Percentiles rank a stretch among this genome's conserved stretches.
These are phyloP conservation scores for Phengaris arion DNA, from an alignment of 2,888 invertebrate species.

Conservation along the genomic window DNA sequence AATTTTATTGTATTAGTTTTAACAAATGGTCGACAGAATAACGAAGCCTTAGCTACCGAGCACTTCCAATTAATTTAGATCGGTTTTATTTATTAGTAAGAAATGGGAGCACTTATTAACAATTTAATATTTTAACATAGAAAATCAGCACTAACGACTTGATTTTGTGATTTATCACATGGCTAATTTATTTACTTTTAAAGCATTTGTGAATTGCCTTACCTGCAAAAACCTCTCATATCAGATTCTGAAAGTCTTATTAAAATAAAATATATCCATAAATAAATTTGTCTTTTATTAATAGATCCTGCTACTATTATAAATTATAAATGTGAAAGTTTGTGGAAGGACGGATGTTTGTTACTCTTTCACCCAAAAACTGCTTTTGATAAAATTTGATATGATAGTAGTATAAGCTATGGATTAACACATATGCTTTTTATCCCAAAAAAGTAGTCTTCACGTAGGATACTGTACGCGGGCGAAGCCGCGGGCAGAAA, in stretches of 20 bases:
- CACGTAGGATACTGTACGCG: too few relatives aligned
- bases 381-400: too few relatives aligned
- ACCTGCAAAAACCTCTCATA: slow-evolving; percentile 67
- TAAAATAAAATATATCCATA: slow-evolving; percentile 72
- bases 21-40: slow-evolving; percentile 44
- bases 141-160: slow-evolving; percentile 52
- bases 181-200: slow-evolving; percentile 69
- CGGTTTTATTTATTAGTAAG: slow-evolving; percentile 16
- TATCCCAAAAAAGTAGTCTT: too few relatives aligned
- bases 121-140: slow-evolving; percentile 55
- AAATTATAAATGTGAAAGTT: too few relatives aligned
- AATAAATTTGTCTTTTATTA: slow-evolving; percentile 42
- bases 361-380: too few relatives aligned
- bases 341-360: too few relatives aligned
- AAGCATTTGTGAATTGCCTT: slow-evolving; percentile 71
- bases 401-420: too few relatives aligned
- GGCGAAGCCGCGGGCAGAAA: too few relatives aligned
- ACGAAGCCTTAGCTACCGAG: slow-evolving; percentile 44
- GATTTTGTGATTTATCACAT: slow-evolving; percentile 53
- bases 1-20: slow-evolving; percentile 41
- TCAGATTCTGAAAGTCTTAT: slow-evolving; percentile 75
- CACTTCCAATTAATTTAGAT: background rate
- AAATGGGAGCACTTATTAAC: slow-evolving; percentile 58
- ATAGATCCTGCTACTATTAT: too few relatives aligned
- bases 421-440: too few relatives aligned